Conservation (phyloP, 30 jellyfish, hydroid and myxozoan genomes). For the Aurelia aurita region DNA sequence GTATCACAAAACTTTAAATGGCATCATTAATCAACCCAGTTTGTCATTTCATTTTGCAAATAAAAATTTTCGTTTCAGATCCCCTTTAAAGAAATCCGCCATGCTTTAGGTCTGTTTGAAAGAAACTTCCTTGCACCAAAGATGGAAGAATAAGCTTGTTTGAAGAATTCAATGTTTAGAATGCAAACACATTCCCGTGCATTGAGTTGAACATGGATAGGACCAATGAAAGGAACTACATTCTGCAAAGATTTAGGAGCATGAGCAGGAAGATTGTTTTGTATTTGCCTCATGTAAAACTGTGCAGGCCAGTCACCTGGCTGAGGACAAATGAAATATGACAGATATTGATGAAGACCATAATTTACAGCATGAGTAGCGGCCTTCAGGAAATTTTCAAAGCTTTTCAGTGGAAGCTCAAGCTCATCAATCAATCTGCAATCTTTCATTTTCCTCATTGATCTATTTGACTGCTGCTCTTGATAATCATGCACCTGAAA, state of each 20-base stretch:
- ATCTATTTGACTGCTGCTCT: neutral
- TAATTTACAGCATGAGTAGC: conserved; percentile 18
- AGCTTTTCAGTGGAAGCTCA: conserved; percentile 18
- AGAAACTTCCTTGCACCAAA: conserved; percentile 32
- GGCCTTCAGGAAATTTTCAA: conserved; percentile 10
- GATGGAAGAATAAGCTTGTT: conserved; percentile 3
- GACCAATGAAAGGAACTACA: conserved; percentile 23
- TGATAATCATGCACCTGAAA: too few species aligned
- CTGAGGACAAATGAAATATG: conserved; percentile 28
- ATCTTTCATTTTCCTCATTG: conserved; percentile 20
- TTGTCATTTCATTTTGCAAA: too few species aligned
- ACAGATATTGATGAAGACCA: conserved; percentile 8
- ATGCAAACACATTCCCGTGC: conserved; percentile 58
- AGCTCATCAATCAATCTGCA: conserved; percentile 35
- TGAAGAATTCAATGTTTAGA: conserved; percentile 24
- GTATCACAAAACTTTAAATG: too few species aligned
- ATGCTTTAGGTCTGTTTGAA: conserved; percentile 53
- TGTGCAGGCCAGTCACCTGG: conserved; percentile 63
- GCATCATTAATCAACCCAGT: too few species aligned
- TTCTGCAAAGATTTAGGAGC: neutral
- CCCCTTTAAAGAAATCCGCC: conserved; percentile 29
- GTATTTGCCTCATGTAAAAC: conserved; percentile 53
- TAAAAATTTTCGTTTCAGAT: too few species aligned
- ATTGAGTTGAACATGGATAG: conserved; percentile 32
- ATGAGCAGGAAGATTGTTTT: conserved; percentile 1